A percentile compares a stretch with the other conserved stretches of the same genome.
phyloP scores from a whole-genome alignment of 2,888 invertebrate genomes.

The Drosophila mercatorum region DNA sequence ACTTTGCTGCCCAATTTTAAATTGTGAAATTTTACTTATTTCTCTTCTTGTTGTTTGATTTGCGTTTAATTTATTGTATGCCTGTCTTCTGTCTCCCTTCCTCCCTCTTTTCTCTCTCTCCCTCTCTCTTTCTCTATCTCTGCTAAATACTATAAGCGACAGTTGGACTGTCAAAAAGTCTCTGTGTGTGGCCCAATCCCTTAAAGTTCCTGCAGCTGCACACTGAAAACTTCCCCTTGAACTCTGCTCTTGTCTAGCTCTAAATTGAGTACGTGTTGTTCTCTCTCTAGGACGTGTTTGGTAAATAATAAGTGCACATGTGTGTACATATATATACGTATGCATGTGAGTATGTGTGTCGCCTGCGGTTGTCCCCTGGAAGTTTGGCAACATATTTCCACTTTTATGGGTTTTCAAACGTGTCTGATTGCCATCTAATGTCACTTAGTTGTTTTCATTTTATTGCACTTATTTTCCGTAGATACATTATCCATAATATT shows the following conservation, averaged over 20 bases:
- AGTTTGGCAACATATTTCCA: conserved; percentile 73
- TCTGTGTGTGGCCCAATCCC: conserved; percentile 21
- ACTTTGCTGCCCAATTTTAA: conserved; percentile 16
- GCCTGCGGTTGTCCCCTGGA: conserved; percentile 23
- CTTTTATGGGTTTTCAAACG: conserved; percentile 76
- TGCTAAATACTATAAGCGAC: conserved; percentile 11
- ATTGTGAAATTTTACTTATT: conserved; percentile 11
- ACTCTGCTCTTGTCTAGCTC: conserved; percentile 46
- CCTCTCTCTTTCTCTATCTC: neutral
- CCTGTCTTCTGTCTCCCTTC: neutral
- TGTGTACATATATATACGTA: conserved; percentile 25
- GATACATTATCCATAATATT: conserved; percentile 35
- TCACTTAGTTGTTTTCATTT: conserved; percentile 63
- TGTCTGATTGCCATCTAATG: conserved; percentile 76
- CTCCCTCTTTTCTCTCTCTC: neutral
- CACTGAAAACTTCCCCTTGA: conserved; percentile 11
- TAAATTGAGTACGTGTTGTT: conserved; percentile 78
- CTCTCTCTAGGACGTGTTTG: conserved; percentile 73
- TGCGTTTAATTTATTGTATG: conserved; percentile 47
- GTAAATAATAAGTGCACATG: conserved; percentile 71
- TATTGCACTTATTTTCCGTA: conserved; percentile 59
- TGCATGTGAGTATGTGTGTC: conserved; percentile 8
- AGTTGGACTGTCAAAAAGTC: conserved; percentile 33
- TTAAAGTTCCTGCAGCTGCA: conserved; percentile 25
- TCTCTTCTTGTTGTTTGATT: conserved; percentile 11